Evolutionary conservation across 2,797 vertebrate species (phyloP).

Genomic region (Gastrophryne carolinensis): DNA sequence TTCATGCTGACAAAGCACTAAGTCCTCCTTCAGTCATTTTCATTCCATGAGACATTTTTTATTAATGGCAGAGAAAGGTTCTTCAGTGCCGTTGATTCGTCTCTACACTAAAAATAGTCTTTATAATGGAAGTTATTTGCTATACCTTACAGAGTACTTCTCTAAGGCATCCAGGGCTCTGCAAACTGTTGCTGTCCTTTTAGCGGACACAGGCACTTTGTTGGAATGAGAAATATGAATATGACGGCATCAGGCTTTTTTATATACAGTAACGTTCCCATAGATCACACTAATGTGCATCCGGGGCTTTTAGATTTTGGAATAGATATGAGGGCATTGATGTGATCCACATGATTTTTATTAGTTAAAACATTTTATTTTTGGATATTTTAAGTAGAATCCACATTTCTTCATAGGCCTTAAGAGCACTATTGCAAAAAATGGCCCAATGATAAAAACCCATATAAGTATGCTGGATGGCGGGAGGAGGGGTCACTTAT

Average conservation of each 20-base stretch:
- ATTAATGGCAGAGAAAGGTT: constrained; percentile 43
- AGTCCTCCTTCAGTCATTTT: constrained; percentile 23
- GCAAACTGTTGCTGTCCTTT: constrained; percentile 20
- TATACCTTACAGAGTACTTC: constrained; percentile 7
- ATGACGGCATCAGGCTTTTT: background rate
- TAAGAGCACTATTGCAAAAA: too few species aligned
- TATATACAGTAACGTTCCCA: background rate
- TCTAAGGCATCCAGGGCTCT: constrained; percentile 2
- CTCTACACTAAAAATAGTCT: constrained; percentile 30
- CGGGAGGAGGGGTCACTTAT: too few species aligned
- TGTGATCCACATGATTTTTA: background rate
- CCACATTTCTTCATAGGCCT: too few species aligned
- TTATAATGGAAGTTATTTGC: constrained; percentile 43
- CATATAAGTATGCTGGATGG: too few species aligned
- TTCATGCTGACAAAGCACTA: constrained; percentile 42
- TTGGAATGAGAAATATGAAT: background rate
- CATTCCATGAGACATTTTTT: constrained; percentile 38
- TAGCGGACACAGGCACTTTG: background rate
- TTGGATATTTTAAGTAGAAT: too few species aligned
- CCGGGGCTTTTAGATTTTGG: background rate
- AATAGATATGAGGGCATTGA: background rate
- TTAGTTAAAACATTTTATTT: too few species aligned
- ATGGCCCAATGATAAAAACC: too few species aligned
- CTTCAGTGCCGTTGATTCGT: constrained; percentile 27
- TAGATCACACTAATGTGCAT: background rate